These are phyloP conservation scores for Lepisosteus osseus DNA, from an alignment of 2,113 vertebrate genomes.

Conservation along the genomic window DNA sequence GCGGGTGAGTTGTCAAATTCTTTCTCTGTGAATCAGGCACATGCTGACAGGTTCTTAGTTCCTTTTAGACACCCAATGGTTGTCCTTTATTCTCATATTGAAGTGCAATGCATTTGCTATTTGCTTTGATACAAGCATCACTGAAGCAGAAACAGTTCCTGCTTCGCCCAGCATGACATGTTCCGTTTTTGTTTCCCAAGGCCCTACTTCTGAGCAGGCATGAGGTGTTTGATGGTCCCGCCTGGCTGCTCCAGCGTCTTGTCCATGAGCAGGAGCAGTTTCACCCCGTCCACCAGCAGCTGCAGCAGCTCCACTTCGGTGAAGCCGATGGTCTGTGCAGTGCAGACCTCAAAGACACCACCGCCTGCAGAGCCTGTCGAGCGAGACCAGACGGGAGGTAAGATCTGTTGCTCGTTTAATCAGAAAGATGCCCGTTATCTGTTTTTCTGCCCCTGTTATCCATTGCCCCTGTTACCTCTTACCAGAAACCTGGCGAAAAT, in stretches of 20 bases:
- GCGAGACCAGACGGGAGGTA: not conserved
- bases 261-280: conserved; percentile 61
- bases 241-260: conserved; percentile 43
- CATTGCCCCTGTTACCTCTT: not conserved
- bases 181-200: too few species aligned
- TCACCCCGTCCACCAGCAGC: conserved; percentile 61
- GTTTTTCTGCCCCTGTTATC: not conserved
- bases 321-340: conserved; percentile 49
- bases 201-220: conserved; percentile 58
- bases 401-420: not conserved
- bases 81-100: too few species aligned
- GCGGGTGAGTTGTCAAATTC: too few species aligned
- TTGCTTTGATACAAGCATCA: too few species aligned
- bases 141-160: too few species aligned
- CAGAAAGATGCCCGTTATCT: too few species aligned
- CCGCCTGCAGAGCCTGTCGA: conserved; percentile 21
- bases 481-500: not conserved
- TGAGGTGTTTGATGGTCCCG: conserved; percentile 46
- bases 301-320: conserved; percentile 55
- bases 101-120: too few species aligned
- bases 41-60: too few species aligned
- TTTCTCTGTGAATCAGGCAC: too few species aligned
- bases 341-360: conserved; percentile 36
- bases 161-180: too few species aligned
- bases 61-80: too few species aligned